Conservation (phyloP, 2,797 vertebrate genomes). For the Balearica regulorum region DNA sequence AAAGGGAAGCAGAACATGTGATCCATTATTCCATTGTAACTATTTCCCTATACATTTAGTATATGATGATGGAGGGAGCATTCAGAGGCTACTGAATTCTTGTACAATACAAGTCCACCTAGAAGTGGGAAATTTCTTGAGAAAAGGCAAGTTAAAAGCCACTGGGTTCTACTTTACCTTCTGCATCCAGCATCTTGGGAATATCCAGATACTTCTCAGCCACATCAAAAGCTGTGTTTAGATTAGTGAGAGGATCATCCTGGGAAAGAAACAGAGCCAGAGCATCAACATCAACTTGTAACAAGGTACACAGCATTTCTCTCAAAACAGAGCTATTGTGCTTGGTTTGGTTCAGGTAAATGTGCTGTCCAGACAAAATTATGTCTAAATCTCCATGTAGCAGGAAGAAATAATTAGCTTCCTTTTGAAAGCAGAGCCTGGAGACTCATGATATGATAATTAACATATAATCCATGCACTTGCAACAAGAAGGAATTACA, state of each 20-base stretch:
- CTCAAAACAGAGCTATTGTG: neutral
- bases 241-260: constrained; percentile 93
- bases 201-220: constrained; percentile 94
- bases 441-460: neutral
- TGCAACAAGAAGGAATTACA: neutral
- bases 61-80: neutral
- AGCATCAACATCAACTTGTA: neutral
- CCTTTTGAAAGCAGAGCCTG: neutral
- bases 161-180: constrained; percentile 79
- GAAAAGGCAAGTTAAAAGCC: neutral
- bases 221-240: constrained; percentile 94
- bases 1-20: neutral
- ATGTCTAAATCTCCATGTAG: neutral
- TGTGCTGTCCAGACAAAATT: neutral
- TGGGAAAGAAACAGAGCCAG: constrained; percentile 57
- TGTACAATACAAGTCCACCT: constrained; percentile 1
- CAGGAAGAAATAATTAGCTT: neutral
- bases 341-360: neutral
- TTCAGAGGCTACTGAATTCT: neutral
- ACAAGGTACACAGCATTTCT: neutral
- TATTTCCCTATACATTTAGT: neutral
- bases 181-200: constrained; percentile 96
- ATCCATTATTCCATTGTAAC: neutral
- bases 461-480: neutral
- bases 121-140: neutral